Conservation (phyloP, 1,140 invertebrate species). For the Leucophenga varia region DNA sequence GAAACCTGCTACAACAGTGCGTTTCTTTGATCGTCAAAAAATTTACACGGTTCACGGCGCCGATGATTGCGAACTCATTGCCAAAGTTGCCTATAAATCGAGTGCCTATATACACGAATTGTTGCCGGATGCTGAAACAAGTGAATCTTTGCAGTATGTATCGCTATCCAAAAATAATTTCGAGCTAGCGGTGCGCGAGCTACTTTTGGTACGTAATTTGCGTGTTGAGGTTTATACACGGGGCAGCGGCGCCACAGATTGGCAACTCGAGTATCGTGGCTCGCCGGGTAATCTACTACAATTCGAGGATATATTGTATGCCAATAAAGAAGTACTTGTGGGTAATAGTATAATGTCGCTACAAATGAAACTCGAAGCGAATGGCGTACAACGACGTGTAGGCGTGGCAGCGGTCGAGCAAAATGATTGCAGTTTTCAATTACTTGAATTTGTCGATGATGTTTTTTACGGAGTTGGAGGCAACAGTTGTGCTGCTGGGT, state of each 20-base stretch:
- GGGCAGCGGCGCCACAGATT: slow-evolving; percentile 63
- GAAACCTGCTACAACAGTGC: slow-evolving; percentile 82
- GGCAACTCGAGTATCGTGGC: slow-evolving; percentile 75
- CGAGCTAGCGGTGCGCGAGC: slow-evolving; percentile 78
- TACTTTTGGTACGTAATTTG: slow-evolving; percentile 84
- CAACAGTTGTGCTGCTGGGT: slow-evolving; percentile 82
- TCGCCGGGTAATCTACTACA: slow-evolving; percentile 89
- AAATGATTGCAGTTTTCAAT: slow-evolving; percentile 70
- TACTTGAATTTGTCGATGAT: slow-evolving; percentile 86
- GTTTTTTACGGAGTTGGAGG: slow-evolving; percentile 86
- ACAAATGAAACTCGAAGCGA: slow-evolving; percentile 62
- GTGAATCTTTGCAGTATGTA: slow-evolving; percentile 71
- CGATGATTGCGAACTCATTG: slow-evolving; percentile 77
- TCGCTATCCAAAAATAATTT: slow-evolving; percentile 81
- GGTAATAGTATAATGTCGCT: slow-evolving; percentile 75
- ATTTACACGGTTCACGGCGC: slow-evolving; percentile 85
- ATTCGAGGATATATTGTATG: slow-evolving; percentile 87
- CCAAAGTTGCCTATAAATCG: slow-evolving; percentile 80
- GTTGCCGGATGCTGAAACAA: slow-evolving; percentile 61
- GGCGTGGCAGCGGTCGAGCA: slow-evolving; percentile 70
- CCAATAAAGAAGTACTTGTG: slow-evolving; percentile 68
- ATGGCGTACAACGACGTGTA: slow-evolving; percentile 48
- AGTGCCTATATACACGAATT: slow-evolving; percentile 77
- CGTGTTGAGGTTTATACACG: slow-evolving; percentile 84
- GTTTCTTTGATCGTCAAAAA: slow-evolving; percentile 83